phyloP scores from a whole-genome alignment of 37 sponge, comb jelly and placozoan genomes.

The Halisarca cf. caerulea region DNA sequence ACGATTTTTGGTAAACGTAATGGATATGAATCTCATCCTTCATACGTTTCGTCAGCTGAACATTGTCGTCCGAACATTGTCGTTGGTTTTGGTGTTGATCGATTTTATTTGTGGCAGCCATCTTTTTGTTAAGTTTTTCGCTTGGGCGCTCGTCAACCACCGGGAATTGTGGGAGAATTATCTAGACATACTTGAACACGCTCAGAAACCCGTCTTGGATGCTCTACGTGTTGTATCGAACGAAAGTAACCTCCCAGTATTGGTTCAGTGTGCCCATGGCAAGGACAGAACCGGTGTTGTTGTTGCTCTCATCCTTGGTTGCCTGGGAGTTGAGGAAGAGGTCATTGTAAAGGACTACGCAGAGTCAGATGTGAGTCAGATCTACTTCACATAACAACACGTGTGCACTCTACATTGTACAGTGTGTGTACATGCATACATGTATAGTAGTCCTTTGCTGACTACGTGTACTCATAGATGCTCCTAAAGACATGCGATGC shows the following conservation, averaged over 20 bases:
- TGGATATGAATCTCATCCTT: constrained; percentile 68
- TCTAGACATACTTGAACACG: constrained; percentile 68
- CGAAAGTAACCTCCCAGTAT: constrained; percentile 55
- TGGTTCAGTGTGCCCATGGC: constrained; percentile 90
- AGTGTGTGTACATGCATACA: too few species aligned
- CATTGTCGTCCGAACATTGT: constrained; percentile 66
- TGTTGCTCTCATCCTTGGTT: constrained; percentile 62
- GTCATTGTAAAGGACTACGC: constrained; percentile 75
- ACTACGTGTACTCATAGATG: too few species aligned
- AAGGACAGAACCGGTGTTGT: constrained; percentile 86
- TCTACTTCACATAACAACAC: neutral
- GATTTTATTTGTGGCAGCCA: constrained; percentile 69
- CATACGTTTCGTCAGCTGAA: constrained; percentile 50
- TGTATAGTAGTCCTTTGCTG: too few species aligned
- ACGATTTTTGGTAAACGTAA: constrained; percentile 64
- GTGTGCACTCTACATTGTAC: neutral
- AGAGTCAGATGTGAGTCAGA: constrained; percentile 59
- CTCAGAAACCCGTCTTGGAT: constrained; percentile 60
- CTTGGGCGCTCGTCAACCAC: constrained; percentile 55
- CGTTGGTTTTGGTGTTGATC: constrained; percentile 57
- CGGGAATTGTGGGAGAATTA: constrained; percentile 58
- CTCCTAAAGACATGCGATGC: too few species aligned
- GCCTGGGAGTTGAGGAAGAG: constrained; percentile 73
- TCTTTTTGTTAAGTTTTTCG: constrained; percentile 73
- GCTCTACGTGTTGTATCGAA: constrained; percentile 49